phyloP scores from a whole-genome alignment of 2,113 vertebrate genomes.

The Alaudala cheleensis region DNA sequence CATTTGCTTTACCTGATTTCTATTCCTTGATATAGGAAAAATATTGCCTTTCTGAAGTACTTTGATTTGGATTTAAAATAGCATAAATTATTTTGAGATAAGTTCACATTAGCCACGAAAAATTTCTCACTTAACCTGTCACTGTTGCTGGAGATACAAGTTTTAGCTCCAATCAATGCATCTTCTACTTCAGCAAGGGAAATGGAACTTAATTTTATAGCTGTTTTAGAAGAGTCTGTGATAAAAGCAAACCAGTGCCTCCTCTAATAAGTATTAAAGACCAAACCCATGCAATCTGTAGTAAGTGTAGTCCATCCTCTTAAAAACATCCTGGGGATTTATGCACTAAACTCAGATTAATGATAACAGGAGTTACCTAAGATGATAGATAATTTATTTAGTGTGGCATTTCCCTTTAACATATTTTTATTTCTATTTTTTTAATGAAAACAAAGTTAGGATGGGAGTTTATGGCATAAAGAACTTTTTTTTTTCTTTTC shows the following conservation, averaged over 20 bases:
- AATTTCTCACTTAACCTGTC: not conserved
- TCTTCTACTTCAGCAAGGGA: constrained; percentile 15
- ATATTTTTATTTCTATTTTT: not conserved
- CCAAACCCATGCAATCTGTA: not conserved
- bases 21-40: not conserved
- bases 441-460: not conserved
- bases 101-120: not conserved
- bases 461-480: not conserved
- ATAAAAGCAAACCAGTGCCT: not conserved
- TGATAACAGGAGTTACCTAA: constrained; percentile 19
- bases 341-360: constrained; percentile 15
- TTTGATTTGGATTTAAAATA: constrained; percentile 25
- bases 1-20: not conserved
- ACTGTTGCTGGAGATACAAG: not conserved
- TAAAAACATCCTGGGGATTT: not conserved
- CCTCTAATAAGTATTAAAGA: not conserved
- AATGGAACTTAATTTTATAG: constrained; percentile 23
- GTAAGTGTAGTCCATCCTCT: not conserved
- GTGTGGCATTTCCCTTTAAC: not conserved
- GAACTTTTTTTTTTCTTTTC: not conserved
- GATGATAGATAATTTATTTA: not conserved
- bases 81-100: not conserved
- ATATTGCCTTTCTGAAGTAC: not conserved
- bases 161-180: not conserved
- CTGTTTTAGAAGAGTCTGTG: not conserved